phyloP scores from a whole-genome alignment of 2,888 invertebrate genomes.

The Crematogaster levior region DNA sequence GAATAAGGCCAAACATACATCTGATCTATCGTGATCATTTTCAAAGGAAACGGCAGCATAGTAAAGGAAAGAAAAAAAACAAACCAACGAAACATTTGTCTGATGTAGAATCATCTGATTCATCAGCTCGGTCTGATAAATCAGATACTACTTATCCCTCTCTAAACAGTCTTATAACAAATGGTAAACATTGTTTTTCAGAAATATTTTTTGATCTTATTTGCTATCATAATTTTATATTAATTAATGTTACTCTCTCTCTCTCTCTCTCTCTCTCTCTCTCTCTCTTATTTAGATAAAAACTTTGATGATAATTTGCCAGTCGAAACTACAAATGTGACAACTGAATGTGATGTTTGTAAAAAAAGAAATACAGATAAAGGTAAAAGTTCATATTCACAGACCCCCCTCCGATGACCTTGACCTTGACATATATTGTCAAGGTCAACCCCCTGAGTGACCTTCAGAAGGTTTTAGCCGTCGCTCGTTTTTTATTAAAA shows the following conservation, averaged over 20 bases:
- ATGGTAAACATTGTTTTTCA: background rate
- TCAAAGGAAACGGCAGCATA: background rate
- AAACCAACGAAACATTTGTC: background rate
- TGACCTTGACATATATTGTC: no score
- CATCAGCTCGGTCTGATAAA: background rate
- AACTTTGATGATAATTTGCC: no score
- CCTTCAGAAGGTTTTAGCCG: no score
- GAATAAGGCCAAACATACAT: constrained; percentile 9
- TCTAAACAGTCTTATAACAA: background rate
- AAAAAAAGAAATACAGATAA: background rate
- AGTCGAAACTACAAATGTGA: no score
- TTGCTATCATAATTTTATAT: constrained; percentile 13
- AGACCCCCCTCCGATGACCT: no score
- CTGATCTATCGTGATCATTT: background rate
- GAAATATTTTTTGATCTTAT: background rate
- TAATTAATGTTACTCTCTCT: no score
- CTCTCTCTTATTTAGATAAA: no score
- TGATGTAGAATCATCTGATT: background rate
- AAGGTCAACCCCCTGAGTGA: no score
- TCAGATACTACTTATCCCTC: constrained; percentile 16
- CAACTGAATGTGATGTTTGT: background rate
- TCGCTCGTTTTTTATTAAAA: no score
- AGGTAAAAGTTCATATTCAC: no score
- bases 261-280: background rate
- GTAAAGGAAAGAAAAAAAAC: background rate